Base-by-base conservation (phyloP, 2,113 vertebrate species). In the Barnardius zonarius region DNA sequence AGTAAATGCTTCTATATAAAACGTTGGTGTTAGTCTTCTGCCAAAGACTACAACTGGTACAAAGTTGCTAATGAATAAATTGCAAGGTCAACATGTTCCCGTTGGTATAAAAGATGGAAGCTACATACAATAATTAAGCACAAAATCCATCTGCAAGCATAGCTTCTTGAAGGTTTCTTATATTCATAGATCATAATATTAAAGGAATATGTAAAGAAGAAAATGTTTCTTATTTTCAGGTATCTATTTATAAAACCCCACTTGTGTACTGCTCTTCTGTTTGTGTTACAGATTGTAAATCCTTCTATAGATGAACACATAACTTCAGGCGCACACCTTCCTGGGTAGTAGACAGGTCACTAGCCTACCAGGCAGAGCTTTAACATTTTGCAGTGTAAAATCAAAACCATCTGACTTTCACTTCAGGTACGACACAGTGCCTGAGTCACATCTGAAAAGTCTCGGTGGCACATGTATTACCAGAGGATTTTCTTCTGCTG, bases 381-480 rank as follows among this genome's bases (percentile, higher is more conserved):
- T n/a, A 35, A n/a, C 8, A 2, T 52, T 64, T 59, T 86, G n/a
- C n/a, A 28, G 8, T 44, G 88, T 86, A 64, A 90, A 87, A 68
- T 6, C 11, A 59, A 74, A 83, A 5, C 27, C 6, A 5, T 35
- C 16, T 35, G 23, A 43, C 23, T 48, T 46, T 91, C 49, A 51
- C 17, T 69, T 33, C 33, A 44, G 33, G 17, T 17, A 49, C 59
- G 46, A 44, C 20, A 31, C 8, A 31, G 1, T 4, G 17, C 37
- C 54, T 86, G 28, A 27, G 22, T 18, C 27, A 43, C 9, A 6
- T 22, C 9, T 20, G 48, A 70, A 18, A 37, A 10, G 2, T 30
- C 9, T 63, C 27, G 9, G 17, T 0, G 46, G 25, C 24, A 8
- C 13, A 10, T 3, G 4, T 3, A 5, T 30, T 48, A 8, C 8